A percentile compares a stretch with the other conserved stretches of the same genome.
phyloP scores from a whole-genome alignment of 1,140 invertebrate species.

The Arion vulgaris region DNA sequence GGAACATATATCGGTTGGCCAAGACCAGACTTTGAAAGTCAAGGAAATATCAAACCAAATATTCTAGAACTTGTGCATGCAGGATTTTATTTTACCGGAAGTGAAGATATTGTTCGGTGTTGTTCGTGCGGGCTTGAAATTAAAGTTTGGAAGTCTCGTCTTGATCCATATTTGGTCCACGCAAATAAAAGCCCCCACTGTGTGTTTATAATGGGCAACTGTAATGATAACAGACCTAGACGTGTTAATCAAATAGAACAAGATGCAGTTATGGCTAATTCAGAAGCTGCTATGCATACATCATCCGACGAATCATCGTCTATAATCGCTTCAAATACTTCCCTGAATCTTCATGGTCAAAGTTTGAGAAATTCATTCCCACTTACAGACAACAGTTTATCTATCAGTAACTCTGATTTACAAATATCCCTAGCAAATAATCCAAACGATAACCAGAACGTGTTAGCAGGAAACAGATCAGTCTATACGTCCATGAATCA shows the following conservation, averaged over 20 bases:
- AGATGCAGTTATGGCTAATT: not conserved
- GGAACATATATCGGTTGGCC: slow-evolving; percentile 23
- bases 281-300: not conserved
- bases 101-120: slow-evolving; percentile 17
- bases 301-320: too few relatives aligned
- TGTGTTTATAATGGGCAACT: not conserved
- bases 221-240: not conserved
- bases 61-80: slow-evolving; percentile 7
- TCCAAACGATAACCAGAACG: not conserved
- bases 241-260: not conserved
- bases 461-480: not conserved
- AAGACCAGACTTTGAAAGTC: too few relatives aligned
- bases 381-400: not conserved
- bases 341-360: not conserved
- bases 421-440: not conserved
- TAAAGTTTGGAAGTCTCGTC: not conserved
- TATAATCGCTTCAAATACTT: not conserved
- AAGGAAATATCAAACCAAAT: not conserved
- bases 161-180: slow-evolving; percentile 19
- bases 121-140: slow-evolving; percentile 15
- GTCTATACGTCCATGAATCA: not conserved
- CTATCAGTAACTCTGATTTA: not conserved
- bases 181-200: slow-evolving; percentile 19
- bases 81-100: slow-evolving; percentile 32
- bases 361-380: not conserved